Conservation (phyloP, 2,113 vertebrate genomes). For the Hippocampus mohnikei region DNA sequence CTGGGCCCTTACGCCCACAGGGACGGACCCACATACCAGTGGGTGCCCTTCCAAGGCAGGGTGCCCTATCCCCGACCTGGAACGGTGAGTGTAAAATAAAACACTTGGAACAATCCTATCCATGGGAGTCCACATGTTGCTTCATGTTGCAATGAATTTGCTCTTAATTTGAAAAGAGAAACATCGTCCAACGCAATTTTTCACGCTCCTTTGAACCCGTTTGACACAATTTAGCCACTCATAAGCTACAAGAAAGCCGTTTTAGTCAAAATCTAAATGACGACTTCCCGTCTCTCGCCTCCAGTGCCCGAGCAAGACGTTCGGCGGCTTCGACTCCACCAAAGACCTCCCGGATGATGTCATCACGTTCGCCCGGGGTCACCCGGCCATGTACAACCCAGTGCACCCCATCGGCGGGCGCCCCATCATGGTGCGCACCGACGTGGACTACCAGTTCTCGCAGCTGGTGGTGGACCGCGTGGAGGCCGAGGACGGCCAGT, state of each 20-base stretch:
- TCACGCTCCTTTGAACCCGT: too few species aligned
- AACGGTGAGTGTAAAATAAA: constrained; percentile 78
- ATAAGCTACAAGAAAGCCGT: neutral
- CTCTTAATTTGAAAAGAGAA: too few species aligned
- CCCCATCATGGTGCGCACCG: constrained; percentile 92
- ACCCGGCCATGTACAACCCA: constrained; percentile 95
- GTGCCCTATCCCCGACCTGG: constrained; percentile 95
- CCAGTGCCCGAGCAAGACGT: constrained; percentile 97
- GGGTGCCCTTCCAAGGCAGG: constrained; percentile 93
- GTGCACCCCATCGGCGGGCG: constrained; percentile 90
- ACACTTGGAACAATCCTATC: neutral
- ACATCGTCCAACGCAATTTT: too few species aligned
- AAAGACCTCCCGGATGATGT: constrained; percentile 97
- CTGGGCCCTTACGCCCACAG: constrained; percentile 94
- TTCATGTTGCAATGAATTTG: too few species aligned
- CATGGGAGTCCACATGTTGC: too few species aligned
- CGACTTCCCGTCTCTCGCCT: constrained; percentile 1
- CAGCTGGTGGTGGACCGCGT: constrained; percentile 96
- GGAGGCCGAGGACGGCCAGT: constrained; percentile 95
- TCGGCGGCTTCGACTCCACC: constrained; percentile 95
- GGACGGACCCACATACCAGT: constrained; percentile 95
- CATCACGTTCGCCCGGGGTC: constrained; percentile 92
- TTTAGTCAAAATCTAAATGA: too few species aligned
- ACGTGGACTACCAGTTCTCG: constrained; percentile 95
- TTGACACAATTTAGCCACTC: neutral